These are phyloP conservation scores for Catalaphyllia jardinei DNA, from an alignment of 64 coral and sea anemone genomes.

Conservation along the genomic window DNA sequence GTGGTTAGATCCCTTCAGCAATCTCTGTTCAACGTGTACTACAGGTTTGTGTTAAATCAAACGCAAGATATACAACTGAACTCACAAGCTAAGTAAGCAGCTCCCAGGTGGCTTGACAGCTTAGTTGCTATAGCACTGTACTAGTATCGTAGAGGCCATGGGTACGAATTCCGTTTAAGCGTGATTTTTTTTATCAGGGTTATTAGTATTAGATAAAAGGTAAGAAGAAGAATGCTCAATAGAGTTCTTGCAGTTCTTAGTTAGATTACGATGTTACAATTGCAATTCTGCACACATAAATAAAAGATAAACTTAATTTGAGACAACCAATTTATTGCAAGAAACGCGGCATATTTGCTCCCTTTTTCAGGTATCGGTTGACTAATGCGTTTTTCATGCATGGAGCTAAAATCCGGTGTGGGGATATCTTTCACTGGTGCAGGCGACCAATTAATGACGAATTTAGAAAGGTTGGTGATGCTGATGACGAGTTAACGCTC, in stretches of 20 bases:
- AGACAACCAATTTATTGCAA: too few species aligned
- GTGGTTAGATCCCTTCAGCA: neutral
- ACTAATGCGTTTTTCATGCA: constrained; percentile 8
- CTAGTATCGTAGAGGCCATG: too few species aligned
- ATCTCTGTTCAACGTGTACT: neutral
- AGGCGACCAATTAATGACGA: neutral
- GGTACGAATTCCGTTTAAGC: too few species aligned
- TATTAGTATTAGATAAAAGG: too few species aligned
- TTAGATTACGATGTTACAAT: too few species aligned
- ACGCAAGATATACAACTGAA: neutral
- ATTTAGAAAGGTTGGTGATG: neutral
- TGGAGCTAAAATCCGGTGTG: neutral
- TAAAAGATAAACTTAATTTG: too few species aligned
- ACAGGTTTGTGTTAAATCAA: neutral
- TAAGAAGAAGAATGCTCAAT: too few species aligned
- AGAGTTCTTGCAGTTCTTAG: too few species aligned
- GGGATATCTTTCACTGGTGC: constrained; percentile 26
- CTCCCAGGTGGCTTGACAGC: too few species aligned
- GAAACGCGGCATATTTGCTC: neutral
- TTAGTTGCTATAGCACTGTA: too few species aligned
- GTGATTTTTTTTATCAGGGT: too few species aligned
- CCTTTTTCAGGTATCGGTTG: neutral
- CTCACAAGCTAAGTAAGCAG: neutral
- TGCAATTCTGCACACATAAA: too few species aligned
- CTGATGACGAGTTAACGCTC: neutral